A percentile compares a stretch with the other conserved stretches of the same genome.
These are phyloP conservation scores for Eospalax fontanierii DNA, from an alignment of 2,797 vertebrate species.

Conservation along the genomic window DNA sequence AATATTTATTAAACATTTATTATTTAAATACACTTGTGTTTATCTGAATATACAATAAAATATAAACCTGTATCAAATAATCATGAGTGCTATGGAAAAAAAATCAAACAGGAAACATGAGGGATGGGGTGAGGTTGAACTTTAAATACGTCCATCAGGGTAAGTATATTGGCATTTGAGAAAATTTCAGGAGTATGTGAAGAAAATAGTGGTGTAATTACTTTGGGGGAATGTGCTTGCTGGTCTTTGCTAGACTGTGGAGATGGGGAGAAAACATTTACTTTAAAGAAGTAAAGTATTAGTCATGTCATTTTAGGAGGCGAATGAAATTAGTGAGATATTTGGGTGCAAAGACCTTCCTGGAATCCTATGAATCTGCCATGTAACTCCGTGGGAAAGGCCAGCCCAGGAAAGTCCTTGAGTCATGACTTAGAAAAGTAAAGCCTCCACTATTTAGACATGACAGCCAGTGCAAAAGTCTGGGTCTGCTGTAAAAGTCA, in stretches of 20 bases:
- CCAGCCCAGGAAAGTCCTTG: not conserved
- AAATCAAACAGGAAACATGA: no score
- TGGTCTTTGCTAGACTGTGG: not conserved
- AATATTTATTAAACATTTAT: no score
- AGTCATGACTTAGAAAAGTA: not conserved
- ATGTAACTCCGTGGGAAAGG: not conserved
- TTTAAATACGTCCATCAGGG: no score
- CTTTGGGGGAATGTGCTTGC: not conserved
- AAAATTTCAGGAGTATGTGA: not conserved
- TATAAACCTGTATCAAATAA: no score
- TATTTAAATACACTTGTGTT: no score
- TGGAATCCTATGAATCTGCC: not conserved
- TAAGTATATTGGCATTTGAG: not conserved
- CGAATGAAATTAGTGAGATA: conserved; percentile 9
- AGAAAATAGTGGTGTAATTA: not conserved
- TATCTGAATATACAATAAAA: no score
- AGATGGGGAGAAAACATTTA: not conserved
- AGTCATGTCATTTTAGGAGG: conserved; percentile 35
- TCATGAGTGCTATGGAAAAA: no score
- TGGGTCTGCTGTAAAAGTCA: not conserved
- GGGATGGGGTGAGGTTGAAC: no score
- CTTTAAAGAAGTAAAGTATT: conserved; percentile 31
- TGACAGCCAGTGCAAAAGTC: not conserved
- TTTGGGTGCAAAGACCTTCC: conserved; percentile 2
- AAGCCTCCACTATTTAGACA: not conserved